Conservation (phyloP, 2,888 invertebrate genomes). For the Melieria omissa region DNA sequence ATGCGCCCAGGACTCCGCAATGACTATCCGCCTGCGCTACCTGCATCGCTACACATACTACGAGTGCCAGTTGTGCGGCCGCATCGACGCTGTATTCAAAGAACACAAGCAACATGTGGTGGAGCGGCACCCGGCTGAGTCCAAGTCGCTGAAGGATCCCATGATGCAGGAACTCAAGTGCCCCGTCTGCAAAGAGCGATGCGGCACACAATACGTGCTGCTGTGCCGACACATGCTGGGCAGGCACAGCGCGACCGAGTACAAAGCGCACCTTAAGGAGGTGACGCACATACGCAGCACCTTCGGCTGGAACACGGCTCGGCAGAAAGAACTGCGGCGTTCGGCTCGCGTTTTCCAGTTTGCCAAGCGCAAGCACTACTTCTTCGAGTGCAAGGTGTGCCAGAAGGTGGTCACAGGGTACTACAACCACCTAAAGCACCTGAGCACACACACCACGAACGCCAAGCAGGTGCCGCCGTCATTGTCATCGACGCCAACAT, state of each 20-base stretch:
- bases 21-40: slow-evolving; percentile 49
- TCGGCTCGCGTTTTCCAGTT: slow-evolving; percentile 47
- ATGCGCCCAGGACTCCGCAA: slow-evolving; percentile 46
- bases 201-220: slow-evolving; percentile 41
- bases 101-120: slow-evolving; percentile 47
- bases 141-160: slow-evolving; percentile 48
- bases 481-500: background rate
- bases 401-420: slow-evolving; percentile 44
- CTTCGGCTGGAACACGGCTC: slow-evolving; percentile 19
- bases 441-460: slow-evolving; percentile 35
- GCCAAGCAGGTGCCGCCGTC: background rate
- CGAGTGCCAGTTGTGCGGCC: slow-evolving; percentile 49
- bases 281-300: slow-evolving; percentile 33
- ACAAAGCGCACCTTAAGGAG: slow-evolving; percentile 41
- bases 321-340: slow-evolving; percentile 14
- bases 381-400: slow-evolving; percentile 47
- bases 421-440: slow-evolving; percentile 45
- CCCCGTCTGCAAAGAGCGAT: slow-evolving; percentile 45
- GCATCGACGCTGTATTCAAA: slow-evolving; percentile 46
- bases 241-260: slow-evolving; percentile 39
- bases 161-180: slow-evolving; percentile 48
- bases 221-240: slow-evolving; percentile 44
- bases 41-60: slow-evolving; percentile 46
- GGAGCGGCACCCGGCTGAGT: slow-evolving; percentile 45
- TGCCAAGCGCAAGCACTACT: slow-evolving; percentile 42